phyloP scores from a whole-genome alignment of 1,140 invertebrate genomes.

The Drosophila rhopaloa region DNA sequence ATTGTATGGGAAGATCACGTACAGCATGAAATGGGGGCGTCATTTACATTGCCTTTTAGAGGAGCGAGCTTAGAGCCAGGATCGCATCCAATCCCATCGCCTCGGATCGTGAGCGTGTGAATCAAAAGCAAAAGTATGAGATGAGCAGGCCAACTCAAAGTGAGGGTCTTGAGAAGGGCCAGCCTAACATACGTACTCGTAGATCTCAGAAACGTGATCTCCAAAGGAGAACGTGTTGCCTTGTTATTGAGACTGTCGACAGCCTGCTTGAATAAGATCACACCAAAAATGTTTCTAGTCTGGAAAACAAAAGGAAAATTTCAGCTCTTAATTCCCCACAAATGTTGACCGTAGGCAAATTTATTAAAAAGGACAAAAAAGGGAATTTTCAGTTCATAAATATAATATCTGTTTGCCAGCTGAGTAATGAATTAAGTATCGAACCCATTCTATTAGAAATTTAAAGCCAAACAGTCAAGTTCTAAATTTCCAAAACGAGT shows the following conservation, averaged over 20 bases:
- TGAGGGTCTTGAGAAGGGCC: slow-evolving; percentile 5
- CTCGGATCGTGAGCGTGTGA: slow-evolving; percentile 77
- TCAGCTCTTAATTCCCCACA: neutral
- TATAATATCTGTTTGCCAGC: neutral
- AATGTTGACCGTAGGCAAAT: too few relatives aligned
- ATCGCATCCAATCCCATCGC: slow-evolving; percentile 18
- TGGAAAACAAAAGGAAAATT: slow-evolving; percentile 4
- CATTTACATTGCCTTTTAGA: slow-evolving; percentile 65
- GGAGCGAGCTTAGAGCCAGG: slow-evolving; percentile 46
- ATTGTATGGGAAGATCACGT: slow-evolving; percentile 69
- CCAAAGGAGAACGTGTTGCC: slow-evolving; percentile 31
- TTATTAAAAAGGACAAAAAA: neutral
- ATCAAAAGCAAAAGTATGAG: slow-evolving; percentile 48
- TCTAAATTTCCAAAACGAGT: too few relatives aligned
- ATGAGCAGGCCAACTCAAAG: slow-evolving; percentile 23
- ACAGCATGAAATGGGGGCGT: slow-evolving; percentile 74
- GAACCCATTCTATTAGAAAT: too few relatives aligned
- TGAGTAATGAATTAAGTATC: neutral
- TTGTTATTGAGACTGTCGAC: slow-evolving; percentile 32
- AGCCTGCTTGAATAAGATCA: neutral
- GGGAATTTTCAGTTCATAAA: neutral
- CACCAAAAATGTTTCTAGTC: neutral
- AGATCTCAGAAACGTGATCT: slow-evolving; percentile 42
- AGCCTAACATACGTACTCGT: slow-evolving; percentile 17
- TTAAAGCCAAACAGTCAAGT: too few relatives aligned